phyloP scores from a whole-genome alignment of 2,797 vertebrate genomes.

The Manis pentadactyla region DNA sequence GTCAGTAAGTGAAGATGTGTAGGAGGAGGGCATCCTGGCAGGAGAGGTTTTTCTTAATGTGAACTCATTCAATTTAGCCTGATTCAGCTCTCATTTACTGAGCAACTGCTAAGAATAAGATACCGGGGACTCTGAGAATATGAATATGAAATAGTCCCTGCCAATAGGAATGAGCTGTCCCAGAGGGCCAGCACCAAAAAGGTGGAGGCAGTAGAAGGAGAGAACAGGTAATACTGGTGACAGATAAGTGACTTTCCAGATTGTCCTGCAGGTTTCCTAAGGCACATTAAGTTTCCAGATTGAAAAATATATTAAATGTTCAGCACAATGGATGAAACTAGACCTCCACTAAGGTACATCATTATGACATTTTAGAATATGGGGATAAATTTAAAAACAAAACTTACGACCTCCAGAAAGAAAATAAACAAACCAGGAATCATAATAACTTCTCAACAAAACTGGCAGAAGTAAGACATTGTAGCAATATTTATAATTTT shows the following conservation, averaged over 20 bases:
- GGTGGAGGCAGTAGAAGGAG: neutral
- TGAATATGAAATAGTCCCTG: neutral
- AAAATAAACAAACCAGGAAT: neutral
- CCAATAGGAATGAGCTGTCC: neutral
- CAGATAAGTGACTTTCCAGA: neutral
- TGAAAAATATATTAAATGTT: neutral
- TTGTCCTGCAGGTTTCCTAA: neutral
- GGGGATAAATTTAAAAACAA: neutral
- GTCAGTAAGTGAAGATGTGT: neutral
- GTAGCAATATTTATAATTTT: neutral
- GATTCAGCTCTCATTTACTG: neutral
- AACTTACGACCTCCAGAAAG: neutral
- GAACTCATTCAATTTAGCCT: neutral
- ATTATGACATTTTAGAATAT: neutral
- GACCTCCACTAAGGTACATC: neutral
- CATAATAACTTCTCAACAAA: neutral
- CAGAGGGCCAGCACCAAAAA: neutral
- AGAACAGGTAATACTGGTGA: neutral
- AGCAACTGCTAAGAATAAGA: neutral
- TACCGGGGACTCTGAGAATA: neutral
- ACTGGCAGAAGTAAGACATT: neutral
- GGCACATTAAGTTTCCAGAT: neutral
- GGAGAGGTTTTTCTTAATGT: neutral
- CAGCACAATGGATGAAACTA: neutral
- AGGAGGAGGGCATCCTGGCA: neutral